These are phyloP conservation scores for Leuciscus idus DNA, from an alignment of 2,113 vertebrate species.

Conservation along the genomic window DNA sequence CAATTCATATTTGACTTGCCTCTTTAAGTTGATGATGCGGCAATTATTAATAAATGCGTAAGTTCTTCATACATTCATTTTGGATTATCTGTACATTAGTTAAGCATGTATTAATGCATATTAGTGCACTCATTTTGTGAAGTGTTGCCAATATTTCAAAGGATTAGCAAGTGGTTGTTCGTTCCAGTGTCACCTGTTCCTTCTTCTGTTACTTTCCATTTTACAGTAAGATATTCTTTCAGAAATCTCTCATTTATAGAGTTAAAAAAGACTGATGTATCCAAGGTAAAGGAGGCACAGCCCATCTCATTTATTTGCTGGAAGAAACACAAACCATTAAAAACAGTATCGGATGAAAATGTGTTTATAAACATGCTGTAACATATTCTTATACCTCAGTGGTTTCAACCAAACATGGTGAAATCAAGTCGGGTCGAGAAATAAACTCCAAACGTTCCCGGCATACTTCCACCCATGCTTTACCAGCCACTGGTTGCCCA, in stretches of 20 bases:
- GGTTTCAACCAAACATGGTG: constrained; percentile 53
- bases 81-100: too few relatives aligned
- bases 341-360: neutral
- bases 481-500: constrained; percentile 72
- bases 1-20: too few relatives aligned
- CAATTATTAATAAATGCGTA: too few relatives aligned
- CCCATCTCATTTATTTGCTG: constrained; percentile 59
- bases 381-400: neutral
- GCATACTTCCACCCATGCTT: constrained; percentile 50
- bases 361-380: neutral
- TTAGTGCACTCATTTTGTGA: too few relatives aligned
- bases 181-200: constrained; percentile 22
- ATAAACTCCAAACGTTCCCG: rapidly evolving
- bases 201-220: constrained; percentile 13
- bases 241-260: neutral
- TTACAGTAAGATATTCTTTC: neutral
- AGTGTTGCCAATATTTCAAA: too few relatives aligned
- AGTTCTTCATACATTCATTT: too few relatives aligned
- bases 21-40: too few relatives aligned
- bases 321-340: neutral
- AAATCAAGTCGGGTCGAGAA: neutral
- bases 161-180: too few relatives aligned
- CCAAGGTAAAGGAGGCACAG: constrained; percentile 59
- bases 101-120: too few relatives aligned
- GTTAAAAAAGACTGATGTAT: constrained; percentile 35